Evolutionary conservation across 2,113 vertebrate species (phyloP).

Genomic region (Tragelaphus buxtoni): DNA sequence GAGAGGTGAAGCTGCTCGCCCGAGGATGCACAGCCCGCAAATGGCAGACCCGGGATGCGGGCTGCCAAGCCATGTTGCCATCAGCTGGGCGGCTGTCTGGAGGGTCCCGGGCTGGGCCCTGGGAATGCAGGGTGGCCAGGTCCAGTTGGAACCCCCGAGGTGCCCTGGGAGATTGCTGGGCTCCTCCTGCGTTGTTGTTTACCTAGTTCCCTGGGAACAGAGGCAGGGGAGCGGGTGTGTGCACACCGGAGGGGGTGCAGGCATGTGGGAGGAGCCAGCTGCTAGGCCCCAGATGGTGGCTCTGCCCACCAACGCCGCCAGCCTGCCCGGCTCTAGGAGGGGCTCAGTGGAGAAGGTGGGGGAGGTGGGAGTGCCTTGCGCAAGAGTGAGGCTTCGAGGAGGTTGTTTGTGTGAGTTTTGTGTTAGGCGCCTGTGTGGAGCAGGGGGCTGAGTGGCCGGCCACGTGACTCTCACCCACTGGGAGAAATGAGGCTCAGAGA

Average conservation of each 20-base stretch:
- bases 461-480: neutral
- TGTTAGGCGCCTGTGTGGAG: neutral
- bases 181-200: neutral
- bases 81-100: neutral
- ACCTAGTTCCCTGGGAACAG: neutral
- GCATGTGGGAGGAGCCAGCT: neutral
- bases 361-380: neutral
- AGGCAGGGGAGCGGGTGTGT: neutral
- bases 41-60: neutral
- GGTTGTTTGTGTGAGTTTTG: neutral
- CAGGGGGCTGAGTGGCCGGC: neutral
- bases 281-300: neutral
- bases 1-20: neutral
- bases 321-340: neutral
- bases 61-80: neutral
- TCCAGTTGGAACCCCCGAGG: neutral
- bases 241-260: neutral
- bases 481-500: neutral
- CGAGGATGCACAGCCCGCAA: neutral
- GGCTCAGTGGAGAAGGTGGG: neutral
- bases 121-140: neutral
- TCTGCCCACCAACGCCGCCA: neutral
- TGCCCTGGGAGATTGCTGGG: neutral
- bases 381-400: accelerated
- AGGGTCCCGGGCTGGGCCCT: neutral